Base-by-base conservation (phyloP, 2,888 invertebrate genomes). In the Coecobrya sp. region DNA sequence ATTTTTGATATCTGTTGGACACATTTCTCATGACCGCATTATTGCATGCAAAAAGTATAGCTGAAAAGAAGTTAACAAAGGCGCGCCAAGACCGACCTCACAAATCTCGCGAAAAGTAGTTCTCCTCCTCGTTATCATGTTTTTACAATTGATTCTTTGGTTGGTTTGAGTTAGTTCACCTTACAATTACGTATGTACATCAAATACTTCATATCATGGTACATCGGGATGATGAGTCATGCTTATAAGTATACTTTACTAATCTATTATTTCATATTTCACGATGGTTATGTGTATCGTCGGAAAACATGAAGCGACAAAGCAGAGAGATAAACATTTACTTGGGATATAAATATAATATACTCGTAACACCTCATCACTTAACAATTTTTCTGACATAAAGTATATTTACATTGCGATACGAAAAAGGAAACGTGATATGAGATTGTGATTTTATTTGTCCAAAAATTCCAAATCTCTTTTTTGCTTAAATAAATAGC, bases 231-330 rank as follows among this genome's bases (percentile, higher is more conserved):
- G 16, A 55, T 55, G 16, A 55, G 55, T n/a, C 55, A 55, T 55
- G 55, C n/a, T 16, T 19, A n/a, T n/a, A 55, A 36, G n/a, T n/a
- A n/a, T n/a, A n/a, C n/a, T n/a, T n/a, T n/a, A n/a, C n/a, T n/a
- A 55, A 55, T 55, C 55, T n/a, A 55, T 55, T 55, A n/a, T 65
- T 65, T 65, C 7, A 65, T 19, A n/a, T 65, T 65, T 10, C 36
- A 36, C 36, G 3, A 36, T 36, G 3, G 7, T 36, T 36, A 4
- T 36, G 3, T 36, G 36, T 7, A 36, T 36, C 36, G 36, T 36
- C 36, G 36, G 36, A 7, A 36, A 36, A 36, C 36, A 7, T 4
- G 3, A 36, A 36, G 36, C 36, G 36, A 36, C 36, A 36, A 36
- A n/a, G n/a, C 36, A 36, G n/a, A 36, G 36, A n/a, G n/a, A n/a